Percentiles rank a stretch among this genome's conserved stretches.
These are phyloP conservation scores for Cavia porcellus DNA, from an alignment of 2,113 vertebrate genomes.

Conservation along the genomic window DNA sequence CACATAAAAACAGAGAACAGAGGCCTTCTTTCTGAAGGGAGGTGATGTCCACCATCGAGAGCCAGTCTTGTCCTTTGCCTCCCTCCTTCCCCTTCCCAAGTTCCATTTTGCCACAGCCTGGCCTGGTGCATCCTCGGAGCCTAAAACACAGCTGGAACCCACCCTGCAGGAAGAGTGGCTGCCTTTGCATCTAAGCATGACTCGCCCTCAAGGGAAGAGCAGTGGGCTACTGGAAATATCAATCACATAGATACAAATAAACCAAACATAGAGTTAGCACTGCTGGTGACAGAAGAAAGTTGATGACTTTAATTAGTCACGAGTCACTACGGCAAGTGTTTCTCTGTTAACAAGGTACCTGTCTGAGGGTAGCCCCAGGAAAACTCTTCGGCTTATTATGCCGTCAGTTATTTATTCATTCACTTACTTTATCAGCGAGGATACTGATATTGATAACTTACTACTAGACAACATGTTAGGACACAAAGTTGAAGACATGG, in stretches of 20 bases:
- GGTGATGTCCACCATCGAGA: background rate
- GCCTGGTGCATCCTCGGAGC: no score
- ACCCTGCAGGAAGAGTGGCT: background rate
- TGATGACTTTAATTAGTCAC: background rate
- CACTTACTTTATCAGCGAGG: background rate
- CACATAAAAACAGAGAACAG: background rate
- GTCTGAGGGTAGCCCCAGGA: background rate
- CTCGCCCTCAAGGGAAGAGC: background rate
- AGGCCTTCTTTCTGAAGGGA: background rate
- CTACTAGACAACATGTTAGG: background rate
- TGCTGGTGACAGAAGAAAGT: background rate
- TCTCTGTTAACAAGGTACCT: background rate
- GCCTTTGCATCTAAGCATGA: background rate
- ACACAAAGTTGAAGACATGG: slow-evolving; percentile 16
- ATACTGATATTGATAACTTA: background rate
- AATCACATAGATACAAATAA: background rate
- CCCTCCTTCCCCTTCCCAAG: background rate
- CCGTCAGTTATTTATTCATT: background rate
- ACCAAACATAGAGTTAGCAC: background rate
- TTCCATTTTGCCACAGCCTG: background rate
- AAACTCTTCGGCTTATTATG: background rate
- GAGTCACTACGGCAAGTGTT: background rate
- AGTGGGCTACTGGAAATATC: background rate
- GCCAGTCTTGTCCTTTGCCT: background rate
- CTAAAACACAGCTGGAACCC: background rate